Base-by-base conservation (phyloP, 2,888 invertebrate species). In the Germaria angustata region DNA sequence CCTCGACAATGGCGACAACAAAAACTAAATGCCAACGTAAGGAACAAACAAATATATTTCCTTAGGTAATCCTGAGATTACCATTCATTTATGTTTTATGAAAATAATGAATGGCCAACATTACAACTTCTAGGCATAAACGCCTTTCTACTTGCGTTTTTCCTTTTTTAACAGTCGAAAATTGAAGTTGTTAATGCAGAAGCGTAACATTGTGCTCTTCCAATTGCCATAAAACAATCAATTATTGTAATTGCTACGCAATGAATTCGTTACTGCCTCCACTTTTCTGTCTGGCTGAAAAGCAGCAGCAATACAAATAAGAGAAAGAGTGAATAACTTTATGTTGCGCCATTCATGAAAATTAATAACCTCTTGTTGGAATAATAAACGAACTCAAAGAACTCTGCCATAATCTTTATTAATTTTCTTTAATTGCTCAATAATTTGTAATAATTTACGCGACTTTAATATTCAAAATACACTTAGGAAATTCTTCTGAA, bases 221-320 rank as follows among this genome's bases (percentile, higher is more conserved):
- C 73, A 81, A 78, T 65, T 81, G 57, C 78, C 73, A 20, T 81
- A 69, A 78, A 65, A 78, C 57, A 78, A 81, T 81, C 77, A 81
- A 81, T 81, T 81, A 77, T 73, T 63, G 68, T 81, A 77, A 81
- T 81, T 73, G 73, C 73, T 9, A 49, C 22, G 73, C 63, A 81
- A 81, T 73, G 69, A 78, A 69, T 78, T 63, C 61, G 59, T 34
- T 77, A 53, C 51, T 39, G 24, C 24, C 39, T 36, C 6, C 17
- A 3, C 2, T 66, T 49, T 39, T 17, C 2, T 32, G 24, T 73
- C 17, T n/a, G 20, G 51, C 41, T 2, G n/a, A 59, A 32, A 59
- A 17, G 8, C 17, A 15, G 15, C 59, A 68, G 41, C 28, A n/a
- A n/a, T n/a, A n/a, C 59, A 32, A 13, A 15, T 28, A 34, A n/a